Base-by-base conservation (phyloP, 2,797 vertebrate genomes). In the Melanotaenia pygmaea region DNA sequence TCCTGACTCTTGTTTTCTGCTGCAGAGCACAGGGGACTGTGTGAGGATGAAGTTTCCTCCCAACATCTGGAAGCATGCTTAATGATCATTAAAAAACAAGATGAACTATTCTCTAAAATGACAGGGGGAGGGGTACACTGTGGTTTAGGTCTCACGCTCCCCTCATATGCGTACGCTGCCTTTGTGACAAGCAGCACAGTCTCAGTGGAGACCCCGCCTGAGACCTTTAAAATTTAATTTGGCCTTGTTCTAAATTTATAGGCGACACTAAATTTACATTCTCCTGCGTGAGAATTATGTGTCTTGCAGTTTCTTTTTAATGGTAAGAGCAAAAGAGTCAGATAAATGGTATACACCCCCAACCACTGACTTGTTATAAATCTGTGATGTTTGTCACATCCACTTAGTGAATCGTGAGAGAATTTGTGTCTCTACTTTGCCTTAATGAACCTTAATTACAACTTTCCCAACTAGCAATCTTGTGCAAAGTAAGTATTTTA, bases 41-140 rank as follows among this genome's bases (percentile, higher is more conserved):
- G 84, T 87, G 82, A 87, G 85, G 86, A 90, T 72, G 65, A 77
- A 72, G 85, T 86, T 72, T 67, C 73, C 79, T 82, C 85, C 89
- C 79, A 85, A 93, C 93, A 94, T 94, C 93, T 94, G 91, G 91
- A 94, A 89, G 84, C 64, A 28, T 79, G 82, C 83, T 92, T 91
- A 91, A 91, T 92, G 91, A 91, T 88, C 86, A 91, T 90, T 92
- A 89, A 92, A 88, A 89, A 88, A 70, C 81, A 80, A 83, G 86
- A 88, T 83, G 60, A 85, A 89, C 81, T 84, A 79, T 89, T 89
- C 81, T 86, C 80, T 82, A 45, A 88, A 82, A 81, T 80, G 85
- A 86, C 82, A 79, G 77, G 79, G 77, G 86, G 74, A 80, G 72
- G 84, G 77, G 68, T 34, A 50, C 69, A 10, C 63, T 73, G 82